Evolutionary conservation across 1,140 invertebrate species (phyloP).

Genomic region (Lepidurus packardi): DNA sequence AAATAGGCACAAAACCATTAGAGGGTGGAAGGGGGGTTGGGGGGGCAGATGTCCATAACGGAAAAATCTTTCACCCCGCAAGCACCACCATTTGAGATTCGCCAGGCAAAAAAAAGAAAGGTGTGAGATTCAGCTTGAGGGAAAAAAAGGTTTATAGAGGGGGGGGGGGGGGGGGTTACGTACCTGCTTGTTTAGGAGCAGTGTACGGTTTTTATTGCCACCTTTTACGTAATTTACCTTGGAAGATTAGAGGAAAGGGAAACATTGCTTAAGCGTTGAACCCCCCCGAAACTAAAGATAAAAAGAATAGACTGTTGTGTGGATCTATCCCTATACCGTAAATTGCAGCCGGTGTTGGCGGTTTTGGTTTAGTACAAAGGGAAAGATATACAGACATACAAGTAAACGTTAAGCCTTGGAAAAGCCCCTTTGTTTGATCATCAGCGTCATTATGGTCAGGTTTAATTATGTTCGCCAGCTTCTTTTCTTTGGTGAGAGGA

Average conservation of each 20-base stretch:
- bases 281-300: not conserved
- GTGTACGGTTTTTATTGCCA: not conserved
- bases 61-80: not conserved
- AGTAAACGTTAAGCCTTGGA: not conserved
- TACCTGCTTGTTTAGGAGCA: not conserved
- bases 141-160: not conserved
- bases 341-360: not conserved
- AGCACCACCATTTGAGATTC: not conserved
- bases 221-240: not conserved
- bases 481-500: not conserved
- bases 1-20: constrained; percentile 6
- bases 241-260: not conserved
- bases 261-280: not conserved
- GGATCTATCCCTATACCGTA: not conserved
- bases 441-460: constrained; percentile 13
- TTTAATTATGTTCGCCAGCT: constrained; percentile 15
- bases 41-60: not conserved
- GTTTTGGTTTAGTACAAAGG: not conserved
- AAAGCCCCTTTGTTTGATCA: constrained; percentile 21
- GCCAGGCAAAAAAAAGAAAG: not conserved
- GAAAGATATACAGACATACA: not conserved
- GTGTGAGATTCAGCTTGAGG: not conserved
- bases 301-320: not conserved
- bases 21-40: not conserved
- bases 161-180: not conserved